Evolutionary conservation across 2,113 vertebrate species (phyloP).

Genomic region (Morone saxatilis): DNA sequence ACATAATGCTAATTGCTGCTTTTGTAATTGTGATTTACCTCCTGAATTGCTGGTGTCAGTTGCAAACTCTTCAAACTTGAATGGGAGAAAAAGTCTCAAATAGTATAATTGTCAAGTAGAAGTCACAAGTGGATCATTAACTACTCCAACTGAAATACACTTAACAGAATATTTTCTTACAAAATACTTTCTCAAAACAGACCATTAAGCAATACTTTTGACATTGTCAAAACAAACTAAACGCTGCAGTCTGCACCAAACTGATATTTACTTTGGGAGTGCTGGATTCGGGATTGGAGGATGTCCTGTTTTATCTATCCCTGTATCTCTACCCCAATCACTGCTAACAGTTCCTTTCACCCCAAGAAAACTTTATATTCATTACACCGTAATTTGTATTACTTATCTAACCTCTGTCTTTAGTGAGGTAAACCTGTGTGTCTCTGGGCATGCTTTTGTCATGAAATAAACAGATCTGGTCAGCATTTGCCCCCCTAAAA

Average conservation of each 20-base stretch:
- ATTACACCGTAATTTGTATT: neutral
- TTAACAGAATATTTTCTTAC: constrained; percentile 20
- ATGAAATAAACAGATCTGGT: constrained; percentile 53
- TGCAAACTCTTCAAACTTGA: constrained; percentile 20
- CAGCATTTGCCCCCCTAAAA: constrained; percentile 13
- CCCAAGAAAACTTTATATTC: neutral
- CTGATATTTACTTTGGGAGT: neutral
- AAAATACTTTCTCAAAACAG: constrained; percentile 2
- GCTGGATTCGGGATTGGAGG: too few species aligned
- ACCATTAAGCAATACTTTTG: neutral
- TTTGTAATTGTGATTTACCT: constrained; percentile 10
- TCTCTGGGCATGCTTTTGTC: neutral
- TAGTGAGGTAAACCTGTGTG: neutral
- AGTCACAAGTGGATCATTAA: constrained; percentile 8
- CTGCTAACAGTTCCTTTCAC: neutral
- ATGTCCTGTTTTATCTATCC: neutral
- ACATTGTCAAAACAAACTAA: neutral
- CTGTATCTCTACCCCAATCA: neutral
- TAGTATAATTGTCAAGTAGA: neutral
- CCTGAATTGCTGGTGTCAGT: neutral
- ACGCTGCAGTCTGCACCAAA: neutral
- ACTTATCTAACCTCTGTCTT: neutral
- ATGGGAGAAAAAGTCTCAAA: neutral
- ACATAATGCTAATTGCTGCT: neutral
- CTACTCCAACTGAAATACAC: neutral